Conservation (phyloP, 2,888 invertebrate species). For the Melanostoma scalare region DNA sequence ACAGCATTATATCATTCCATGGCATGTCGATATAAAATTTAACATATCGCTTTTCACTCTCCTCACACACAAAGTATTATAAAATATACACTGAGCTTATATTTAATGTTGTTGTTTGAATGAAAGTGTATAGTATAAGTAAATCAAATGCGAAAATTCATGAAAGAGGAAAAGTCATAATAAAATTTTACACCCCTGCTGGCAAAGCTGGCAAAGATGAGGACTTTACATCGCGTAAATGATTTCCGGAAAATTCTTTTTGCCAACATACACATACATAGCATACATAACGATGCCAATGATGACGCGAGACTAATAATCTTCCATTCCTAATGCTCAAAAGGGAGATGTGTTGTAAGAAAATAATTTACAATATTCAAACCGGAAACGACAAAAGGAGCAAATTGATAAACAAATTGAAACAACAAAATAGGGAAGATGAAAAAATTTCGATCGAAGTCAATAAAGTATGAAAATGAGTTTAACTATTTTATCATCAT, state of each 20-base stretch:
- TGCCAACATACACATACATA: conserved; percentile 8
- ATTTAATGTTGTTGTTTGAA: conserved; percentile 36
- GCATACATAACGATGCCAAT: conserved; percentile 28
- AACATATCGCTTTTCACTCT: not conserved
- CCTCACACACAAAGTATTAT: not conserved
- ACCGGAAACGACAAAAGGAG: conserved; percentile 12
- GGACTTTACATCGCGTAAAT: conserved; percentile 39
- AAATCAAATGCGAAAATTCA: conserved; percentile 59
- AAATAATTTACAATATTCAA: conserved; percentile 53
- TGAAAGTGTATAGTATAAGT: conserved; percentile 10
- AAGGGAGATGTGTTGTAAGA: conserved; percentile 38
- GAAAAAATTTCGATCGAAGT: conserved; percentile 48
- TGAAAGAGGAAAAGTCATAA: conserved; percentile 57
- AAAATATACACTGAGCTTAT: too few species aligned
- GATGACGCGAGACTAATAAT: conserved; percentile 11
- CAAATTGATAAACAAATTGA: conserved; percentile 59
- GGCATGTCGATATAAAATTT: conserved; percentile 20
- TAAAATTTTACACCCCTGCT: conserved; percentile 53
- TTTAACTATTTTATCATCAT: conserved; percentile 47
- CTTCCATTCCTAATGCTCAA: not conserved
- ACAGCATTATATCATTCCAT: conserved; percentile 18
- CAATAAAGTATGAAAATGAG: conserved; percentile 69
- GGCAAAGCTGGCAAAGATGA: not conserved
- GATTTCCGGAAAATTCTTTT: conserved; percentile 52
- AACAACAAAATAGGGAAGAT: conserved; percentile 55